Evolutionary conservation across 2,888 invertebrate species (phyloP), one percentile per base, ranked within the genome.

Genomic region (Clostera curtula): DNA sequence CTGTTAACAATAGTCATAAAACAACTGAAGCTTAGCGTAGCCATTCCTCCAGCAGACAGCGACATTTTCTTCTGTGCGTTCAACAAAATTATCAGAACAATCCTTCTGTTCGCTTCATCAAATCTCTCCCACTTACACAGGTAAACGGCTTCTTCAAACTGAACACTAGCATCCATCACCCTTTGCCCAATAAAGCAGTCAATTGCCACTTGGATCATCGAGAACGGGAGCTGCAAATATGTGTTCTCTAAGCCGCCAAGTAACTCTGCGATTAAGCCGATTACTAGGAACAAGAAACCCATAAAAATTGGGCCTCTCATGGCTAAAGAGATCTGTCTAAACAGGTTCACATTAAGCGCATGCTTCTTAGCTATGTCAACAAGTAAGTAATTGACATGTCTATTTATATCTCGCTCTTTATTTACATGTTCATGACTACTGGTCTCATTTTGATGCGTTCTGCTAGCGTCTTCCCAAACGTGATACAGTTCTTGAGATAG

Each of bases 51-150:
- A 1, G 71, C 73, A 1, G 73, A 62, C 8, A 75, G 20, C 1
- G 34, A 49, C 40, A 72, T 27, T 0, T 59, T 59, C 29, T 59
- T 72, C 36, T 75, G 76, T 0, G 73, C 39, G 24, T 42, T 67
- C 27, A 58, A 59, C 12, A 75, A 41, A 36, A 75, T 61, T 2
- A 71, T 19, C 7, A 61, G 27, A 0, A 74, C 56, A 6, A 56
- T 58, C 31, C 56, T 69, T 61, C 50, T 67, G 25, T 73, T 75
- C 1, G 27, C 11, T 1, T 33, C 49, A 23, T 68, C 55, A 12
- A 72, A 72, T 8, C 63, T 63, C 41, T 76, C 75, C 75, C 75
- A 77, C 14, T 66, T 56, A 19, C 67, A 69, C 17, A 44, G 44
- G 16, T 74, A 75, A 0, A 75, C 59, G 0, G 74, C 61, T 0